Evolutionary conservation across 2,888 invertebrate genomes (phyloP), one percentile per base, ranked within the genome.

Genomic region (Scaptomyza reducta): DNA sequence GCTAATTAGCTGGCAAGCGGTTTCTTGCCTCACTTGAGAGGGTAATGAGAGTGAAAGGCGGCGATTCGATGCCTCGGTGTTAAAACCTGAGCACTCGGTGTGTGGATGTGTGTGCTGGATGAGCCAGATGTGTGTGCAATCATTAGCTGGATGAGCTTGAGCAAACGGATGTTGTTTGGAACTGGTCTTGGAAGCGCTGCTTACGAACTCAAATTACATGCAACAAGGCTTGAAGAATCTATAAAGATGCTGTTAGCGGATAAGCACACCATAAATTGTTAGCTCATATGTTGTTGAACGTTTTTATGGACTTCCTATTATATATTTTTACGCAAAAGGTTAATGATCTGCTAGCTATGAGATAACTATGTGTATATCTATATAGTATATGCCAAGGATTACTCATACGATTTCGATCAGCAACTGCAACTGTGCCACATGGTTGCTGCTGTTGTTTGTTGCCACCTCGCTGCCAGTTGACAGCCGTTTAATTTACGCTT

Each of bases 401-500:
- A 74, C 60, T 60, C 56, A 67, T 66, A 47, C 29, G 33, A 44
- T 16, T 31, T 35, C 35, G 29, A 56, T 38, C 40, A 40, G 16
- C 42, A 44, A 47, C 46, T 45, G 50, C 64, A 45, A 58, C 45
- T 29, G 66, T 59, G 57, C 14, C 46, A 40, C 47, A 61, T 18
- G 22, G 40, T 3, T 27, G 22, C 25, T 54, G 31, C 9, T 44
- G 22, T 35, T 46, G 56, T 66, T 41, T 62, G 70, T 50, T 61
- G 67, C 59, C 61, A 62, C 61, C 60, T 58, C 42, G 58, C 27
- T 42, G 63, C 51, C 56, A 63, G 77, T 87, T 82, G 82, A 82
- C 88, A 86, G 87, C 63, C 89, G 72, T 86, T 86, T 89, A 86
- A 86, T 89, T 89, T 85, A 85, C 83, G 88, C 87, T 86, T 85